Base-by-base conservation (phyloP, 2,888 invertebrate genomes). In the Acrobasis repandana region DNA sequence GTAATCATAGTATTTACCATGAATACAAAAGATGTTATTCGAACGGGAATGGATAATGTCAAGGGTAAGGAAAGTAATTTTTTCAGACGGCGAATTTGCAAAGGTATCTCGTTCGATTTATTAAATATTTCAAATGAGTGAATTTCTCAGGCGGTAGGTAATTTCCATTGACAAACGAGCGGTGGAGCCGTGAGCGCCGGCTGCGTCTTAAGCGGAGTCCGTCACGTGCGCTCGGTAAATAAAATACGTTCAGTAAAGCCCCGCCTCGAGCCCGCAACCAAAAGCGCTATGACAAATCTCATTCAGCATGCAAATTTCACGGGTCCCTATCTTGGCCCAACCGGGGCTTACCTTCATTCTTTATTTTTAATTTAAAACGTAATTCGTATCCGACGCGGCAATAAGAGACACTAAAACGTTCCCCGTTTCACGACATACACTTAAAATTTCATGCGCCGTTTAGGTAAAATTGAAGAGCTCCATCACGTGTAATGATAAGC, bases 151-250 rank as follows among this genome's bases (percentile, higher is more conserved):
- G 69, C 69, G 67, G 64, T 71, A 75, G 72, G 80, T 83, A 81
- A 82, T 82, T 84, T 80, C 77, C 74, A 80, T 78, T 84, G 84
- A 88, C 83, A 87, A 88, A 88, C 79, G 85, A 83, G 81, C 82
- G 82, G 82, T 77, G n/a, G n/a, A n/a, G n/a, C n/a, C n/a, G n/a
- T 77, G 80, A 77, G 75, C 82, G 72, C 78, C 85, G 80, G 80
- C 80, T 83, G 85, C 71, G 78, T 73, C 73, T 73, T 68, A 67
- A 74, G 68, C 65, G 71, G 71, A 77, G 77, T 76, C 77, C 77
- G 80, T 81, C 83, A 85, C 86, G 85, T 85, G 80, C 82, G 79
- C 81, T 69, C 75, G 69, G 77, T 85, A 85, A 83, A 86, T 87
- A 86, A 86, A 87, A 85, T 82, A 83, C 79, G 76, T 78, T 79